Evolutionary conservation across 2,113 vertebrate species (phyloP), one percentile per base, ranked within the genome.

Genomic region (Gallinago media): DNA sequence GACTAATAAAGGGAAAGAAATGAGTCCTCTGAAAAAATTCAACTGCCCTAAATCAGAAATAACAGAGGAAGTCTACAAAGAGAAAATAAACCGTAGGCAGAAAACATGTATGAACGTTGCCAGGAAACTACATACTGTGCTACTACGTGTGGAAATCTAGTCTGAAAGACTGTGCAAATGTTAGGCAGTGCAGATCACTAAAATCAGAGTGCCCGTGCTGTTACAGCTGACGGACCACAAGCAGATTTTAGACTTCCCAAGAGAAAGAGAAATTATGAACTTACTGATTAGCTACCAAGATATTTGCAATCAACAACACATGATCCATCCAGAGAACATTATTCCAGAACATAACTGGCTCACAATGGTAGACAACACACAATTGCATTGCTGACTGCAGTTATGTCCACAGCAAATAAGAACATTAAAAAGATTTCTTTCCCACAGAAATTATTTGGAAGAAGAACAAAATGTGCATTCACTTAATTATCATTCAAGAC

Each of bases 181-280:
- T 46, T 42, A 58, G 22, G 38, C 36, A 77, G 54, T 7, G 7
- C 3, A 4, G n/a, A n/a, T 73, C 0, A 0, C 52, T 82, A 42
- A 2, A 12, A 52, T 63, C 32, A 47, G 42, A 83, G 70, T 21
- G 79, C 20, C 17, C 1, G 1, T 44, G 32, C 31, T 36, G 11
- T 56, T 81, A 62, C 0, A 0, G 16, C 27, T 84, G 46, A 66
- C 3, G 2, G 21, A 88, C 14, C 10, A 13, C 3, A 3, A 87
- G 38, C 23, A 65, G 55, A 83, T 65, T 83, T 83, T 65, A 74
- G 40, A 46, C 25, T 79, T 84, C 25, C 38, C 23, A 65, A 67
- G 19, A 38, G 11, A 55, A 81, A 55, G 12, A 84, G 25, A 79
- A 70, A 55, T 50, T 84, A 34, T 50, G 20, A 61, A 66, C 25